Percentiles rank a stretch among this genome's conserved stretches.
Conservation (phyloP, 2,113 vertebrate genomes). For the Brevimyrus niger region DNA sequence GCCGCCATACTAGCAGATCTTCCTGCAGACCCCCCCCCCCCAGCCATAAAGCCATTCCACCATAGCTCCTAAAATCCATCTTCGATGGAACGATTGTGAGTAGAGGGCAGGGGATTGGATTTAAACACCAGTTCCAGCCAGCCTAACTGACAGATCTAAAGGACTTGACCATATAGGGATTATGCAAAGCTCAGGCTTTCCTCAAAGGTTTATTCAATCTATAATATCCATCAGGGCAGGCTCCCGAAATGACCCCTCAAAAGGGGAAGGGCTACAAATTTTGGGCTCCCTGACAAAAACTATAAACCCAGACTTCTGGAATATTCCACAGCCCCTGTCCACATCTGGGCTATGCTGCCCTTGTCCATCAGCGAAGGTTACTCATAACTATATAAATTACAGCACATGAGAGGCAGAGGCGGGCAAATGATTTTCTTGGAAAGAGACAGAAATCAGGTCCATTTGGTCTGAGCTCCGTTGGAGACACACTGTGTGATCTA, state of each 20-base stretch:
- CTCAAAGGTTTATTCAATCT: neutral
- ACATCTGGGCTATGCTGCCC: neutral
- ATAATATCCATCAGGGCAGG: neutral
- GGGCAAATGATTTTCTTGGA: neutral
- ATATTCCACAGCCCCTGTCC: neutral
- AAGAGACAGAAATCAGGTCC: neutral
- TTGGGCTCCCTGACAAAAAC: neutral
- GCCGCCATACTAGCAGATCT: neutral
- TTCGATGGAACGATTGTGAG: neutral
- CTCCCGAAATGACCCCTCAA: neutral
- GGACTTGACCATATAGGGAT: neutral
- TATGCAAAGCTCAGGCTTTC: neutral
- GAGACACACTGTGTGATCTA: neutral
- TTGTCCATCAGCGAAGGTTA: neutral
- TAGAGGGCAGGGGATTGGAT: neutral
- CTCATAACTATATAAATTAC: neutral
- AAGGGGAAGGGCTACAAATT: neutral
- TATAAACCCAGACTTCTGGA: neutral
- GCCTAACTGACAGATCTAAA: neutral
- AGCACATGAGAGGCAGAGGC: neutral
- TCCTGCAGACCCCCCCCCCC: neutral
- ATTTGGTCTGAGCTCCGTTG: neutral
- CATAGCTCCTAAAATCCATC: neutral
- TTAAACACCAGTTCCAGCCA: neutral
- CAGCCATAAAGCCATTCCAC: neutral